Evolutionary conservation across 1,140 invertebrate genomes (phyloP).

Genomic region (Aphis gossypii): DNA sequence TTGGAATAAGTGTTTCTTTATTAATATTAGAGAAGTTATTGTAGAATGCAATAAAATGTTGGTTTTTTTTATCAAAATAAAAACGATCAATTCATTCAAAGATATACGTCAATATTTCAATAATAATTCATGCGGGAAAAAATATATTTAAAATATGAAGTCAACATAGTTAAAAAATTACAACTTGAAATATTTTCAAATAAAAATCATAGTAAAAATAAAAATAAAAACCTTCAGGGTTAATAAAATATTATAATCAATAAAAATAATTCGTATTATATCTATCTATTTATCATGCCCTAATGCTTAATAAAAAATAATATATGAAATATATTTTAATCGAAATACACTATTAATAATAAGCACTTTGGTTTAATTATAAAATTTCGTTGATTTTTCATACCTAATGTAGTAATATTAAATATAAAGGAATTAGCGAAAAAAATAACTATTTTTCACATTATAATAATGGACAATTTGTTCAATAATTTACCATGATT

Average conservation of each 20-base stretch:
- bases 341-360: neutral
- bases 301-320: neutral
- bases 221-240: neutral
- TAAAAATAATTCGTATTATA: neutral
- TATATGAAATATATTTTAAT: neutral
- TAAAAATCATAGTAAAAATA: neutral
- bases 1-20: neutral
- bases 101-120: too few relatives aligned
- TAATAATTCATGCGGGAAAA: too few relatives aligned
- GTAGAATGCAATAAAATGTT: neutral
- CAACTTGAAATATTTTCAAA: neutral
- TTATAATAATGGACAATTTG: neutral
- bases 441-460: neutral
- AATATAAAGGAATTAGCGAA: neutral
- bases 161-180: neutral
- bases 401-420: neutral
- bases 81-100: too few relatives aligned
- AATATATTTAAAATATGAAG: neutral
- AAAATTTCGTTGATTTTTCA: neutral
- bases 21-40: neutral
- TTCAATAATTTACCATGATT: neutral
- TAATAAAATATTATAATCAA: neutral
- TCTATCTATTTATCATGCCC: neutral
- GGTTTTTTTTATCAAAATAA: too few relatives aligned
- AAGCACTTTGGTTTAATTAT: neutral